phyloP scores from a whole-genome alignment of 2,888 invertebrate genomes.

The Stenurella melanura region DNA sequence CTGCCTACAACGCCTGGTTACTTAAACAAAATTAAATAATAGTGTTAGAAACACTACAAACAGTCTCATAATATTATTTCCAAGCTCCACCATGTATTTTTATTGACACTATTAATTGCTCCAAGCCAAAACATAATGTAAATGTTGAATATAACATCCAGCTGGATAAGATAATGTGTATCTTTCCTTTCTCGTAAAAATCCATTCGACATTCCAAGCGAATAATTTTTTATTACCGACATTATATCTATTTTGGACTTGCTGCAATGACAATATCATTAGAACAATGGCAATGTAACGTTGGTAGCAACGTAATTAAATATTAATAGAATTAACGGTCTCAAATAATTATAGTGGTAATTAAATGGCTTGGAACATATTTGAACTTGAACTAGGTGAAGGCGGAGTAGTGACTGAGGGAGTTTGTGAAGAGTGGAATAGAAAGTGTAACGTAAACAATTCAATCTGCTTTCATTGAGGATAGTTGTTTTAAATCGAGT shows the following conservation, averaged over 20 bases:
- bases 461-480: background rate
- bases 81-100: background rate
- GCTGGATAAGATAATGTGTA: background rate
- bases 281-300: background rate
- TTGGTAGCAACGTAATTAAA: background rate
- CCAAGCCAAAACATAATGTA: background rate
- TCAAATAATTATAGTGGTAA: background rate
- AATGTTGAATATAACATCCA: background rate
- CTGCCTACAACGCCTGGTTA: too few species aligned
- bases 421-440: slow-evolving; percentile 14
- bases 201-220: background rate
- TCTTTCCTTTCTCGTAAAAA: background rate
- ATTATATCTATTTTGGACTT: background rate
- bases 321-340: slow-evolving; percentile 7
- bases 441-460: slow-evolving; percentile 1
- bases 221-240: background rate
- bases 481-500: background rate
- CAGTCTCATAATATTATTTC: too few species aligned
- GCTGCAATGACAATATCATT: background rate
- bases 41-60: too few species aligned
- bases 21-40: too few species aligned
- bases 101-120: background rate
- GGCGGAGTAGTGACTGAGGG: background rate
- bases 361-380: slow-evolving; percentile 3
- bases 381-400: slow-evolving; percentile 29